Evolutionary conservation across 2,888 invertebrate species (phyloP).

Genomic region (Tethea ocularis): DNA sequence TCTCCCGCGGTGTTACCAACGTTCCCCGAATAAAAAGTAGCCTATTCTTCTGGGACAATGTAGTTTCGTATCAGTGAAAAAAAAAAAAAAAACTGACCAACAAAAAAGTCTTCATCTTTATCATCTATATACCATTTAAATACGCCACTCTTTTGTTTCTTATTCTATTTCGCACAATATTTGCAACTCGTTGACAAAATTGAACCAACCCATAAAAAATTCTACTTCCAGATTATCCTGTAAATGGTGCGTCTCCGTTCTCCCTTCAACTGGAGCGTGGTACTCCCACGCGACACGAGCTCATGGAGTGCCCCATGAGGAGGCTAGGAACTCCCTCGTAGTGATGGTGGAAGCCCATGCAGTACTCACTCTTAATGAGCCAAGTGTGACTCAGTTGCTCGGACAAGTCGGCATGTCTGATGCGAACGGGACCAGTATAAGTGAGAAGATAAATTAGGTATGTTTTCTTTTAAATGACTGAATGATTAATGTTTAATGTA

Average conservation of each 20-base stretch:
- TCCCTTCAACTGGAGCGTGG: conserved; percentile 84
- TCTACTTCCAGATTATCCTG: conserved; percentile 71
- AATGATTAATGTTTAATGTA: neutral
- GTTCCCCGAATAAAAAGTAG: too few relatives aligned
- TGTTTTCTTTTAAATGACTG: conserved; percentile 12
- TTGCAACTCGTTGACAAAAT: too few relatives aligned
- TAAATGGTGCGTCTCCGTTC: conserved; percentile 81
- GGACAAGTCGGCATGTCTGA: conserved; percentile 62
- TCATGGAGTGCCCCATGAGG: conserved; percentile 83
- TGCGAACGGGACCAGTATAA: conserved; percentile 39
- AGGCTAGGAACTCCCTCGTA: conserved; percentile 84
- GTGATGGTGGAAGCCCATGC: conserved; percentile 86
- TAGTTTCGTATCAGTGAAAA: too few relatives aligned
- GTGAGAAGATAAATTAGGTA: conserved; percentile 46
- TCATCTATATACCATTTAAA: too few relatives aligned
- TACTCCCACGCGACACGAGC: conserved; percentile 83
- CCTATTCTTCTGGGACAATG: too few relatives aligned
- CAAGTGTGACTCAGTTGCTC: conserved; percentile 73
- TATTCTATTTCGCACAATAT: too few relatives aligned
- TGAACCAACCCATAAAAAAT: too few relatives aligned
- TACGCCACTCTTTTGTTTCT: too few relatives aligned
- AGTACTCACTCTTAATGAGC: conserved; percentile 78
- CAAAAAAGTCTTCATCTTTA: too few relatives aligned
- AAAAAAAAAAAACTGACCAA: too few relatives aligned
- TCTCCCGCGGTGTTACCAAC: too few relatives aligned